A percentile compares a stretch with the other conserved stretches of the same genome.
These are phyloP conservation scores for Tokudaia muenninki DNA, from an alignment of 2,797 vertebrate species.

Conservation along the genomic window DNA sequence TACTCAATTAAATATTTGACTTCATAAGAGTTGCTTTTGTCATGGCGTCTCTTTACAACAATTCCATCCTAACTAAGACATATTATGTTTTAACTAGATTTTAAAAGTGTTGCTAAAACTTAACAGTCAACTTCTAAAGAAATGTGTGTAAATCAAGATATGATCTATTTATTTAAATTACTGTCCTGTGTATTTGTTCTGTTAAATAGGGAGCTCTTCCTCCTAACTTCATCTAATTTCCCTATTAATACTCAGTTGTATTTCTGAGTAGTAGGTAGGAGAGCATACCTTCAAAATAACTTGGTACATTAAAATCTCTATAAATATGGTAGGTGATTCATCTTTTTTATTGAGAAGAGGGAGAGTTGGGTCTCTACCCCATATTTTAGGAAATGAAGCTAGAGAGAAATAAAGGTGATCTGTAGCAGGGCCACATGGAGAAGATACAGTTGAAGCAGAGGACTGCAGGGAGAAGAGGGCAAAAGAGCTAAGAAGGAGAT, in stretches of 20 bases:
- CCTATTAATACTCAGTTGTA: not conserved
- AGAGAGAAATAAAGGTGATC: not conserved
- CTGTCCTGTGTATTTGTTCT: not conserved
- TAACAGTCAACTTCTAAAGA: not conserved
- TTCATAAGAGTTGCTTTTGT: not conserved
- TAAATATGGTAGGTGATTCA: not conserved
- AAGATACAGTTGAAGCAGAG: not conserved
- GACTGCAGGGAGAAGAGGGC: not conserved
- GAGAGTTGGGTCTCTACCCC: not conserved
- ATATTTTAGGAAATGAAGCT: not conserved
- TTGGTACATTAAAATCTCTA: not conserved
- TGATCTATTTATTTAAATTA: not conserved
- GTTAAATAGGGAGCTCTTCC: not conserved
- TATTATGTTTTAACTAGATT: not conserved
- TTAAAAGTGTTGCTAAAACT: not conserved
- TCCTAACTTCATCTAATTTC: not conserved
- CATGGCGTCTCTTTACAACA: not conserved
- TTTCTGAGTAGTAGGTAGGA: not conserved
- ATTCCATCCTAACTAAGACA: not conserved
- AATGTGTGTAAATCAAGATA: not conserved
- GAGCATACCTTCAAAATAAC: not conserved
- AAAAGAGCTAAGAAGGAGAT: not conserved
- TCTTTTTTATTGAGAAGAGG: not conserved
- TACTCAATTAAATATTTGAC: not conserved
- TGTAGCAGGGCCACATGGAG: not conserved